Evolutionary conservation across 2,888 invertebrate species (phyloP).

Genomic region (Folsomia candida): DNA sequence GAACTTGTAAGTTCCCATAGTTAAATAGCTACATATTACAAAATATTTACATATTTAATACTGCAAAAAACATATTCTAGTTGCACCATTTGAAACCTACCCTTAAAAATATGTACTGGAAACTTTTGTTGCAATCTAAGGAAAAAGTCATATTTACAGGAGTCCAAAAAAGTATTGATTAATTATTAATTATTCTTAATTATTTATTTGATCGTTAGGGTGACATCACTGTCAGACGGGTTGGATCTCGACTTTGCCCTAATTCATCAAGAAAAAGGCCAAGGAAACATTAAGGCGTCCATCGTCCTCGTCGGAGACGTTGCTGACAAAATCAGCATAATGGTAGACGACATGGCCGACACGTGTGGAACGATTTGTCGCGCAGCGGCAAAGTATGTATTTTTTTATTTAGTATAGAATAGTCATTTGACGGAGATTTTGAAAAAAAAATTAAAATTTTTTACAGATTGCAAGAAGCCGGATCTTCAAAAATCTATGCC

Average conservation of each 20-base stretch:
- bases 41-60: too few species aligned
- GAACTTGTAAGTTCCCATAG: too few species aligned
- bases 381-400: constrained; percentile 61
- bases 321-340: constrained; percentile 14
- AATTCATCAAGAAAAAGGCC: not conserved
- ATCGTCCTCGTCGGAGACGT: constrained; percentile 18
- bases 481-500: constrained; percentile 55
- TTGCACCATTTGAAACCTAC: too few species aligned
- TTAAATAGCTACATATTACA: too few species aligned
- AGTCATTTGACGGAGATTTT: not conserved
- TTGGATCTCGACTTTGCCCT: not conserved
- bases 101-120: too few species aligned
- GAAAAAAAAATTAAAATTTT: too few species aligned
- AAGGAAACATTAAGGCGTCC: not conserved
- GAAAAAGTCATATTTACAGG: too few species aligned
- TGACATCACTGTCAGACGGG: not conserved
- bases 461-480: constrained; percentile 56
- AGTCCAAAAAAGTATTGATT: not conserved
- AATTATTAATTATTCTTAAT: not conserved
- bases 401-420: too few species aligned
- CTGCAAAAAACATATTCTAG: too few species aligned
- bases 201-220: not conserved
- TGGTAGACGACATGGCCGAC: constrained; percentile 35
- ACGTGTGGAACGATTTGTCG: constrained; percentile 54
- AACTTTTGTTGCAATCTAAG: too few species aligned